Evolutionary conservation across 2,888 invertebrate species (phyloP).

Genomic region (Chymomyza amoena): DNA sequence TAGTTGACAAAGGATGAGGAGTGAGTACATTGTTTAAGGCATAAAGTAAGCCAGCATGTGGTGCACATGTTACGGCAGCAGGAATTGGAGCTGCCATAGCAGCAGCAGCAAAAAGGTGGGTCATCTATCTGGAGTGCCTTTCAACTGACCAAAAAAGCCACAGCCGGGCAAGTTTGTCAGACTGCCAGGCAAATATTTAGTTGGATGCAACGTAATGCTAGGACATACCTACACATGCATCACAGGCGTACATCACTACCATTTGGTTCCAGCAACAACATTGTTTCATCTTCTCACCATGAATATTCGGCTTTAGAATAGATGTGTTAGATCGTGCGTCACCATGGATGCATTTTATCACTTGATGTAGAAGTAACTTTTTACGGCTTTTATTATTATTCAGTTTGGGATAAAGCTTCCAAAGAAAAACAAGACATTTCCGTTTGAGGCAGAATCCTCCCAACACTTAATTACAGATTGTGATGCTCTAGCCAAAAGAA

Average conservation of each 20-base stretch:
- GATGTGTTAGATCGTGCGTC: too few relatives aligned
- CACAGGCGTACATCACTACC: slow-evolving; percentile 10
- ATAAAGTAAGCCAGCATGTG: not conserved
- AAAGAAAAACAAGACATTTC: too few relatives aligned
- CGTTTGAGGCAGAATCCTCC: too few relatives aligned
- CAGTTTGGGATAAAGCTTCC: too few relatives aligned
- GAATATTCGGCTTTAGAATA: too few relatives aligned
- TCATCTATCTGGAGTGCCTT: slow-evolving; percentile 18
- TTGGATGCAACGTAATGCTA: slow-evolving; percentile 26
- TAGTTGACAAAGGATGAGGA: slow-evolving; percentile 53
- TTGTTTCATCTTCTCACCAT: too few relatives aligned
- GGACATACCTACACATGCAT: slow-evolving; percentile 7
- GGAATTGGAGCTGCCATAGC: slow-evolving; percentile 28
- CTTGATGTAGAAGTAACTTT: too few relatives aligned
- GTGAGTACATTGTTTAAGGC: not conserved
- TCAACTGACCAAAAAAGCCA: not conserved
- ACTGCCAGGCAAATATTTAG: not conserved
- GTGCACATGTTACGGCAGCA: slow-evolving; percentile 33
- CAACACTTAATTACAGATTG: too few relatives aligned
- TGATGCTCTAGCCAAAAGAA: too few relatives aligned
- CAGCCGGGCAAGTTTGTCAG: not conserved
- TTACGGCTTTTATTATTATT: too few relatives aligned
- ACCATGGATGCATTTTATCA: too few relatives aligned
- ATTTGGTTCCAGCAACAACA: too few relatives aligned
- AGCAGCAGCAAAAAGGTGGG: not conserved